Percentiles rank a stretch among this genome's conserved stretches.
These are phyloP conservation scores for Ctenomys sociabilis DNA, from an alignment of 2,113 vertebrate species.

Conservation along the genomic window DNA sequence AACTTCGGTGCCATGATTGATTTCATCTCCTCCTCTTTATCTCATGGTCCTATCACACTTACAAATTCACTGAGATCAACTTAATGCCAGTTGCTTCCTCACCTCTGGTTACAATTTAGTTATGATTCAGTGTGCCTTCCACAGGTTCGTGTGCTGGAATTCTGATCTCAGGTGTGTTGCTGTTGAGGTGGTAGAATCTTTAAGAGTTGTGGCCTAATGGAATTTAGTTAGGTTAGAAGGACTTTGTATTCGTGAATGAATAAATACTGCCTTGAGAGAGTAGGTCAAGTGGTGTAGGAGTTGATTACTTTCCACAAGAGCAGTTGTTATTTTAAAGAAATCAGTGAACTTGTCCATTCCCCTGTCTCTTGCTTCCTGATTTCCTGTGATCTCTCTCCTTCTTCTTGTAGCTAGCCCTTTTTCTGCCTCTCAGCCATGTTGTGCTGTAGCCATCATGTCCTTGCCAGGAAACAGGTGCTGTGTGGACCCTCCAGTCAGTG, in stretches of 20 bases:
- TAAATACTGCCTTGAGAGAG: neutral
- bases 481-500: neutral
- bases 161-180: neutral
- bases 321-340: too few relatives aligned
- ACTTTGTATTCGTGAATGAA: neutral
- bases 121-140: neutral
- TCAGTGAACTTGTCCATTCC: neutral
- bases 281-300: neutral
- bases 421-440: neutral
- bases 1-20: neutral
- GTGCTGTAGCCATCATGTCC: neutral
- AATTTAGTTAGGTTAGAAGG: neutral
- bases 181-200: neutral
- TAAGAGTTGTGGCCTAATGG: neutral
- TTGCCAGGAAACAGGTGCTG: neutral
- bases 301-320: neutral
- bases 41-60: neutral
- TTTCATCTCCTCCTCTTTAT: neutral
- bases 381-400: neutral
- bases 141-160: neutral
- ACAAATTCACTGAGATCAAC: neutral
- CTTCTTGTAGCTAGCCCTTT: neutral
- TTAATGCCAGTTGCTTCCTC: neutral
- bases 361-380: neutral
- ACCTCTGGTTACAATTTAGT: neutral